Evolutionary conservation across 2,113 vertebrate species (phyloP), one percentile per base, ranked within the genome.

Genomic region (Osmerus mordax): DNA sequence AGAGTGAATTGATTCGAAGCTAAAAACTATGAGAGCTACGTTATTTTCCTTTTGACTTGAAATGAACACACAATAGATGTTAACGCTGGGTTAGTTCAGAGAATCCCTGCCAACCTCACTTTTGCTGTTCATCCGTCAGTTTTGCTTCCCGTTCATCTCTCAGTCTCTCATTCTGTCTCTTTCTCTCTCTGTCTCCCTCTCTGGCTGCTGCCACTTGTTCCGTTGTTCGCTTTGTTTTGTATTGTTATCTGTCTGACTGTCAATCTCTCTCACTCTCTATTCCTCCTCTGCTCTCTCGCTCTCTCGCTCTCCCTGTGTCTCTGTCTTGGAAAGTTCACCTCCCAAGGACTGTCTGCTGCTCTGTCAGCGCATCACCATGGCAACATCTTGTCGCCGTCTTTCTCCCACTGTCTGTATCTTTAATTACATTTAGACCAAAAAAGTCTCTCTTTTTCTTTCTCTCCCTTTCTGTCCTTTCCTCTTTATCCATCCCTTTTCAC

Each of bases 391-490:
- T 64, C 61, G 73, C 1, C 9, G 41, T 51, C 63, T 18, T 70
- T 51, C 62, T 55, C 53, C 59, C 53, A 14, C 60, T 41, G 83
- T 74, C 82, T 83, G 72, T 87, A 81, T 84, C 72, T 91, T 90
- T 92, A 89, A 93, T 93, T 91, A 91, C 86, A 88, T 71, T 90
- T 89, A 77, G 84, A 68, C 68, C 80, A 89, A 87, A 88, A 81
- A 84, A 87, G 84, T 84, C 74, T 69, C 25, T 73, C 74, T 76
- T 3, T 32, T 32, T 5, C 5, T 32, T 32, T 5, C 29, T 5
- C 36, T 41, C 36, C 6, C 62, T 79, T 80, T 53, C 64, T 56
- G 72, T 59, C 23, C 29, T 54, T 78, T 65, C 69, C 56, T 77
- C 77, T 77, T 77, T 81, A 71, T 64, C 69, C 55, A 25, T 63